Percentiles rank a stretch among this genome's conserved stretches.
Conservation (phyloP, 2,113 vertebrate genomes). For the Chaetura pelagica region DNA sequence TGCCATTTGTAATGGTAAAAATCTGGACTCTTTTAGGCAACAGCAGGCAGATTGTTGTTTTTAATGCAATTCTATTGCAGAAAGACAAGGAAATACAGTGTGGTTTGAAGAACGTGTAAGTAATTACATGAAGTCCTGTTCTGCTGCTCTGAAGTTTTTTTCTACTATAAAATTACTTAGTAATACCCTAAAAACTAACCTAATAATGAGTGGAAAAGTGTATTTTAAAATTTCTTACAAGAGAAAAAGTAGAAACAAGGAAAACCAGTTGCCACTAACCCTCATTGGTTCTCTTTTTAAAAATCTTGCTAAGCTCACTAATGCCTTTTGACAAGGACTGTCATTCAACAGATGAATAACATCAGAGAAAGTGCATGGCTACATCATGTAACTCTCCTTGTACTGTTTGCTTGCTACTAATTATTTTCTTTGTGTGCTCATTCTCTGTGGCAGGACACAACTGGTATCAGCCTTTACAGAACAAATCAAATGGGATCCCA, state of each 20-base stretch:
- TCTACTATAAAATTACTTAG: neutral
- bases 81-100: neutral
- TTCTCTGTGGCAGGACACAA: neutral
- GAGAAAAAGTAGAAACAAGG: neutral
- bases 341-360: neutral
- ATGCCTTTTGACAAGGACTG: neutral
- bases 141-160: neutral
- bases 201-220: neutral
- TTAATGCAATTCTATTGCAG: neutral
- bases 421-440: neutral
- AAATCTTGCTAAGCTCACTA: neutral
- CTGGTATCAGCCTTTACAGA: neutral
- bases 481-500: neutral
- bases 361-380: neutral
- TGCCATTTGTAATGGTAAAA: neutral
- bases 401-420: neutral
- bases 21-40: neutral
- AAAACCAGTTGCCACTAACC: neutral
- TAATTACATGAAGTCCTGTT: constrained; percentile 5
- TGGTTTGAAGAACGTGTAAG: neutral
- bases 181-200: neutral
- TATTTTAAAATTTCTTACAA: neutral
- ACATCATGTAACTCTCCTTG: neutral
- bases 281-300: neutral
- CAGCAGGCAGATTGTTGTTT: neutral